These are phyloP conservation scores for Thereva nobilitata DNA, from an alignment of 2,888 invertebrate species.

Conservation along the genomic window DNA sequence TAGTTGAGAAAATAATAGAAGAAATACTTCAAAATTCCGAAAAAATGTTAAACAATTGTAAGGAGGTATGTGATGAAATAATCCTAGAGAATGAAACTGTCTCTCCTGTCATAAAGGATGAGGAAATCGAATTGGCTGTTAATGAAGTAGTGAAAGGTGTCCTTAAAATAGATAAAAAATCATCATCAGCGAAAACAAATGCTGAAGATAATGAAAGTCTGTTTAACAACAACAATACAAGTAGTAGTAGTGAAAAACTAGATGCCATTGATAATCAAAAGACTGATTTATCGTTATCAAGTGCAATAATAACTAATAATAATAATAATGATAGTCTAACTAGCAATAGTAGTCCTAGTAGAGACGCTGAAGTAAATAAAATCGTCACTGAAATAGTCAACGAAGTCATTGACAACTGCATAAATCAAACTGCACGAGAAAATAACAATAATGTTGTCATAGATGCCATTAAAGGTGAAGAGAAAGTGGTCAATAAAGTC, in stretches of 20 bases:
- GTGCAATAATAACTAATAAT: conserved; percentile 48
- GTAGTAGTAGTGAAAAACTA: conserved; percentile 39
- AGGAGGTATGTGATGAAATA: conserved; percentile 51
- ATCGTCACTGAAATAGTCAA: conserved; percentile 53
- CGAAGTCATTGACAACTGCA: conserved; percentile 52
- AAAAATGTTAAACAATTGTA: conserved; percentile 59
- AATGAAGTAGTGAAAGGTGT: conserved; percentile 62
- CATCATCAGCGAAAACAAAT: conserved; percentile 37
- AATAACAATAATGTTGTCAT: conserved; percentile 40
- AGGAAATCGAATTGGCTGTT: conserved; percentile 61
- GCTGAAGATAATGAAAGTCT: conserved; percentile 49
- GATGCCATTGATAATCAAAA: conserved; percentile 54
- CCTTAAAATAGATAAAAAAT: conserved; percentile 57
- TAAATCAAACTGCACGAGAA: conserved; percentile 42
- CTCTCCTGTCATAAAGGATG: conserved; percentile 61
- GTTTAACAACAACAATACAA: conserved; percentile 40
- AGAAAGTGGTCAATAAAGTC: conserved; percentile 42
- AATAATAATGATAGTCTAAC: conserved; percentile 42
- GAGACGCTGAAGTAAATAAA: conserved; percentile 43
- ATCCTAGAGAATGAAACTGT: conserved; percentile 43
- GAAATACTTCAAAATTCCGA: conserved; percentile 62
- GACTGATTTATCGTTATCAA: conserved; percentile 53
- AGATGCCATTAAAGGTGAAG: conserved; percentile 32
- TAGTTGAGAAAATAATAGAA: conserved; percentile 61
- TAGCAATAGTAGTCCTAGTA: conserved; percentile 36